Evolutionary conservation across 2,797 vertebrate genomes (phyloP).

Genomic region (Rhodeus uyekii): DNA sequence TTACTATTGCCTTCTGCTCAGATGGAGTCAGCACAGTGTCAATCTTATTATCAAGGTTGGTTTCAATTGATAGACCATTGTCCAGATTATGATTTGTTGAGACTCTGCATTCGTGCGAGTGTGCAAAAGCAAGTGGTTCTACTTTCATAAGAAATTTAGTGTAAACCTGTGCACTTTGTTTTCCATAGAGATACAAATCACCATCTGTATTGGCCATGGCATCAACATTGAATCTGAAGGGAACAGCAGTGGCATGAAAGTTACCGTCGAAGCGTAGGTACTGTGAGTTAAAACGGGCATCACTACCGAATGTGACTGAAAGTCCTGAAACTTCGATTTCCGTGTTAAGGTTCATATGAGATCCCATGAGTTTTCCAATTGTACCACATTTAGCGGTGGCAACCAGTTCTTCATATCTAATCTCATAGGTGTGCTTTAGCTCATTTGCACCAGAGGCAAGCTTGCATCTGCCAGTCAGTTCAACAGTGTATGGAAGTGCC

Average conservation of each 20-base stretch:
- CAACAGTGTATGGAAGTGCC: slow-evolving; percentile 81
- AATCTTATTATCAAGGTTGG: slow-evolving; percentile 78
- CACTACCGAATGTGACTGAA: slow-evolving; percentile 77
- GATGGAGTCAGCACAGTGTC: slow-evolving; percentile 76
- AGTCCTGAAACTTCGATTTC: slow-evolving; percentile 83
- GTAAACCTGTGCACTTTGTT: slow-evolving; percentile 86
- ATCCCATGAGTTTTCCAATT: slow-evolving; percentile 78
- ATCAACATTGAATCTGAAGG: slow-evolving; percentile 84
- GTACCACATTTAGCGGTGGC: slow-evolving; percentile 85
- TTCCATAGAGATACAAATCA: slow-evolving; percentile 79
- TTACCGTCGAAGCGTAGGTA: slow-evolving; percentile 80
- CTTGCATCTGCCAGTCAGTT: slow-evolving; percentile 82
- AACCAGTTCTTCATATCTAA: slow-evolving; percentile 77
- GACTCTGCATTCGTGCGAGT: slow-evolving; percentile 86
- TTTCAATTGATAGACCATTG: slow-evolving; percentile 67
- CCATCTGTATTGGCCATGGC: slow-evolving; percentile 83
- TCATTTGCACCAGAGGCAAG: slow-evolving; percentile 77
- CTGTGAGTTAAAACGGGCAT: slow-evolving; percentile 83
- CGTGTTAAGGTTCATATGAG: slow-evolving; percentile 82
- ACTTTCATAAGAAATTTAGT: slow-evolving; percentile 86
- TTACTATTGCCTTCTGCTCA: slow-evolving; percentile 81
- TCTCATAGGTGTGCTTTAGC: slow-evolving; percentile 84
- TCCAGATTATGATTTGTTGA: slow-evolving; percentile 77
- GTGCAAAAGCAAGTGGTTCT: slow-evolving; percentile 83
- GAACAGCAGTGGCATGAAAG: slow-evolving; percentile 78